A percentile compares a stretch with the other conserved stretches of the same genome.
phyloP scores from a whole-genome alignment of 2,113 vertebrate genomes.

The Ophthalmolycus amberensis region DNA sequence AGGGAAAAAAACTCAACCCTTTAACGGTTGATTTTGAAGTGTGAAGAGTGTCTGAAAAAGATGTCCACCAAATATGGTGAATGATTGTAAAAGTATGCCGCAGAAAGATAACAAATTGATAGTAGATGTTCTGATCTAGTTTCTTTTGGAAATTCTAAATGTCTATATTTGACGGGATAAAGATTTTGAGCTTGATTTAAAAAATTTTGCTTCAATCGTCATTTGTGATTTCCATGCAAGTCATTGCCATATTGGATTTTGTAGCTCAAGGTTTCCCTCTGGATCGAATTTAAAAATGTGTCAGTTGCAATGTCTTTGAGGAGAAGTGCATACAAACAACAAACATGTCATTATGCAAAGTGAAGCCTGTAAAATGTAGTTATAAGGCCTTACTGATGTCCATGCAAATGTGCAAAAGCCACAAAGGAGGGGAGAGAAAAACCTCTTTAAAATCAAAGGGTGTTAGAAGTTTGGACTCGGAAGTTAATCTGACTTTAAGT shows the following conservation, averaged over 20 bases:
- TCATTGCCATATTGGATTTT: constrained; percentile 18
- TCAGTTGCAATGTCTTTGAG: constrained; percentile 48
- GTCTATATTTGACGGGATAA: constrained; percentile 16
- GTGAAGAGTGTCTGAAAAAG: constrained; percentile 6
- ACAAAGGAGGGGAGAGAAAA: constrained; percentile 18
- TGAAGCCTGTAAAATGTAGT: constrained; percentile 30
- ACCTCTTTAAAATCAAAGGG: constrained; percentile 52
- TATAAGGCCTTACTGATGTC: constrained; percentile 38
- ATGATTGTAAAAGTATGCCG: background rate
- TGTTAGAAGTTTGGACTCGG: constrained; percentile 60
- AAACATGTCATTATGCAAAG: constrained; percentile 56
- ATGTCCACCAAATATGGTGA: background rate
- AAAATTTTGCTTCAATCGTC: constrained; percentile 6
- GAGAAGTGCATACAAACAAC: constrained; percentile 39
- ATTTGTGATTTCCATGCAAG: constrained; percentile 20
- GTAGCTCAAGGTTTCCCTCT: constrained; percentile 47
- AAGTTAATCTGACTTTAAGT: constrained; percentile 74
- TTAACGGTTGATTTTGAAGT: constrained; percentile 10
- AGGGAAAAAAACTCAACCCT: background rate
- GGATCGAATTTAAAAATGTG: constrained; percentile 17
- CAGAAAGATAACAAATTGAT: too few relatives aligned
- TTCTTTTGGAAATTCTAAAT: constrained; percentile 9
- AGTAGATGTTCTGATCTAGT: constrained; percentile 8
- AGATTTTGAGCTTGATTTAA: background rate
- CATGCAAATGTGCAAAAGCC: constrained; percentile 48